Evolutionary conservation across 2,797 vertebrate species (phyloP), one percentile per base, ranked within the genome.

Genomic region (Momotus momota): DNA sequence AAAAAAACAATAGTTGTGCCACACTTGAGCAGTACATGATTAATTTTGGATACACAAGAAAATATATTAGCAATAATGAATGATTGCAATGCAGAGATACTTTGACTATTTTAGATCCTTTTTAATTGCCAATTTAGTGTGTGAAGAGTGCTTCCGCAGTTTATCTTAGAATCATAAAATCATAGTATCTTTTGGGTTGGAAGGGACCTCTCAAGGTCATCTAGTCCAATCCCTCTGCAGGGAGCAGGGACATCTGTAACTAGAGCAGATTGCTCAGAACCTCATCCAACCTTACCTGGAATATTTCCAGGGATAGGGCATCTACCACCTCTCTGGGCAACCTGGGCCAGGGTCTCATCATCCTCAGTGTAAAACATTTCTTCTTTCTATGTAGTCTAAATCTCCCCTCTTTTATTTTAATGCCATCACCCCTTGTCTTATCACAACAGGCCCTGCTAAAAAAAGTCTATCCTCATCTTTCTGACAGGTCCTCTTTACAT

Each of bases 71-170:
- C 41, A 81, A 43, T 16, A 81, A 38, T 19, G 26, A 85, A 62
- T 26, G 8, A 33, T 13, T 82, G 26, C 19, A 75, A n/a, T 49
- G 25, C 11, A 81, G 14, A 81, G 25, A 45, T 43, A 49, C 8
- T 29, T 18, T 2, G 2, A 3, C 13, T 70, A 7, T 35, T 85
- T 81, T 38, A 49, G 31, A 66, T 43, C 1, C 7, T 54, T 71
- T 84, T 58, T 35, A 74, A 31, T 21, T 58, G 45, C 17, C 38
- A 0, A 0, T 27, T 66, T 10, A 5, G 12, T 66, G 14, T 61
- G 14, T 58, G 48, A 85, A 62, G 15, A 78, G 48, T 49, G 46
- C 21, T 81, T 61, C 43, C 31, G 57, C 10, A 13, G 16, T 79
- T 71, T 79, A 7, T 65, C 41, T 33, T 57, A 33, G n/a, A 57